Percentiles rank a stretch among this genome's conserved stretches.
These are phyloP conservation scores for Fringilla coelebs DNA, from an alignment of 2,797 vertebrate species.

Conservation along the genomic window DNA sequence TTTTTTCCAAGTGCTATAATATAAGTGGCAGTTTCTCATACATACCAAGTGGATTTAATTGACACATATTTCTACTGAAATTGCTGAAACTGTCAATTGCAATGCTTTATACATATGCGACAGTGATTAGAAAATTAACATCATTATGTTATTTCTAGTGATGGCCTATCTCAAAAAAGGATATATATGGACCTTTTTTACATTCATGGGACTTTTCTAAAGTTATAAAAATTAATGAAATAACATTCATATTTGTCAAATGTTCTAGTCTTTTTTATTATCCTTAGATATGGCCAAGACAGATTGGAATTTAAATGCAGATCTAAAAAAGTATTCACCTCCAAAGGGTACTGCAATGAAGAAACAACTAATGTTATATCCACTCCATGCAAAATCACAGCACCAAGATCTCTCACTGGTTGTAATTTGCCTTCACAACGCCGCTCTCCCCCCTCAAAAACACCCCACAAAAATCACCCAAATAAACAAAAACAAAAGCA, in stretches of 20 bases:
- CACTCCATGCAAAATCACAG: background rate
- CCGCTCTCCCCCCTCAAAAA: fast-evolving
- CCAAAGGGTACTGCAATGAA: background rate
- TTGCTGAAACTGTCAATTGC: background rate
- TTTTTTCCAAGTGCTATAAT: background rate
- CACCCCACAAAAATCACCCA: fast-evolving
- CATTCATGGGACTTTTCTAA: background rate
- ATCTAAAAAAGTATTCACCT: background rate
- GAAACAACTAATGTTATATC: background rate
- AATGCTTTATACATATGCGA: background rate
- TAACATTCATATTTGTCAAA: background rate
- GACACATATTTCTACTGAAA: slow-evolving; percentile 8
- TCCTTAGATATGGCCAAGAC: background rate
- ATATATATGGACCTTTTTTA: background rate
- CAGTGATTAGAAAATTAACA: slow-evolving; percentile 48
- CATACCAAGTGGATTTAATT: slow-evolving; percentile 11
- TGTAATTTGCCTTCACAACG: background rate
- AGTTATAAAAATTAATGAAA: slow-evolving; percentile 5
- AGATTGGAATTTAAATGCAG: background rate
- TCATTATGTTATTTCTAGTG: slow-evolving; percentile 32
- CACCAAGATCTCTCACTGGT: background rate
- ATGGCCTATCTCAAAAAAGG: background rate
- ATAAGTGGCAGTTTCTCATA: background rate
- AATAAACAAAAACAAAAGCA: background rate
- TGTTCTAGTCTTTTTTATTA: background rate